A percentile compares a stretch with the other conserved stretches of the same genome.
phyloP scores from a whole-genome alignment of 1,140 invertebrate genomes.

The Sitodiplosis mosellana region DNA sequence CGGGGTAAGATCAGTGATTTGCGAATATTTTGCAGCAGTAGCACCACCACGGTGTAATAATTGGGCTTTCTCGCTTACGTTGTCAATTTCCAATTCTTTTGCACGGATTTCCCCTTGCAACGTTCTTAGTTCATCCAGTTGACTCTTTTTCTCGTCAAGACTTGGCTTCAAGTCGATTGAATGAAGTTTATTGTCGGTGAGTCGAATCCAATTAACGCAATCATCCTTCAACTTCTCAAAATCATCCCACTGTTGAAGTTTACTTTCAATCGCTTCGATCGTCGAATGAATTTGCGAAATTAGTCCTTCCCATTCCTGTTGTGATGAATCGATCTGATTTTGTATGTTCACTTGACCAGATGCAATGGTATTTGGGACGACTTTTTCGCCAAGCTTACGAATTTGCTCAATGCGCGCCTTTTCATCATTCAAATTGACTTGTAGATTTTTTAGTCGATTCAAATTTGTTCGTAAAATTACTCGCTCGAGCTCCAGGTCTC shows the following conservation, averaged over 20 bases:
- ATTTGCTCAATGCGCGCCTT: slow-evolving; percentile 66
- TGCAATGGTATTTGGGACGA: slow-evolving; percentile 72
- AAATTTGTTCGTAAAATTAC: slow-evolving; percentile 79
- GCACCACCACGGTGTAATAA: slow-evolving; percentile 50
- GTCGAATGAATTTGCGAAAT: slow-evolving; percentile 54
- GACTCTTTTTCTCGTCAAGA: slow-evolving; percentile 62
- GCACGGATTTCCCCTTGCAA: slow-evolving; percentile 77
- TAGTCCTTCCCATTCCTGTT: slow-evolving; percentile 79
- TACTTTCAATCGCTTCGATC: slow-evolving; percentile 57
- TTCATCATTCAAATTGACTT: slow-evolving; percentile 65
- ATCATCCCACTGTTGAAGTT: slow-evolving; percentile 77
- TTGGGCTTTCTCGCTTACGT: slow-evolving; percentile 77
- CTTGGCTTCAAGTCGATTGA: slow-evolving; percentile 74
- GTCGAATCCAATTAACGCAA: slow-evolving; percentile 72
- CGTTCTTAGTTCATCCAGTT: slow-evolving; percentile 56
- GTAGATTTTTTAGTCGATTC: slow-evolving; percentile 73
- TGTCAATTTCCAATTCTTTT: slow-evolving; percentile 84
- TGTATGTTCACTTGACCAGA: slow-evolving; percentile 70
- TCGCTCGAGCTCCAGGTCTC: slow-evolving; percentile 69
- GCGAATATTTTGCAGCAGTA: slow-evolving; percentile 39
- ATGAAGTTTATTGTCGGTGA: slow-evolving; percentile 73
- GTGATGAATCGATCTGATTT: slow-evolving; percentile 66
- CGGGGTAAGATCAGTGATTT: slow-evolving; percentile 69
- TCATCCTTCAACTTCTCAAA: slow-evolving; percentile 76
- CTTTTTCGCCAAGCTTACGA: slow-evolving; percentile 64